A percentile compares a stretch with the other conserved stretches of the same genome.
These are phyloP conservation scores for Achatina immaculata DNA, from an alignment of 1,140 invertebrate genomes.

Conservation along the genomic window DNA sequence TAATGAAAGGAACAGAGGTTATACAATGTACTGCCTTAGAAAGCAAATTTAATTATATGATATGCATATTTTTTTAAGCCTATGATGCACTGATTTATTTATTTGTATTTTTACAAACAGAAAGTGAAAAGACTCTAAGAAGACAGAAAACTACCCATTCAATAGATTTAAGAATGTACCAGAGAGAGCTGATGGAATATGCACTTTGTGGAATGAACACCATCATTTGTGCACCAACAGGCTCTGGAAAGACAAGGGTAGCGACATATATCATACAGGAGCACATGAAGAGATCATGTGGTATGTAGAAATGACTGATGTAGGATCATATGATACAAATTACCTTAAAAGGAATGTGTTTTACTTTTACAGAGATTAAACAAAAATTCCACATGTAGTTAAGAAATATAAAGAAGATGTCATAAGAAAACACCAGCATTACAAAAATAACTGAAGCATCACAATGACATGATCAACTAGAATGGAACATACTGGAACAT, in stretches of 20 bases:
- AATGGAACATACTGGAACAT: too few relatives aligned
- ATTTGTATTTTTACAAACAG: too few relatives aligned
- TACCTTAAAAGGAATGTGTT: background rate
- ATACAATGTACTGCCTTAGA: too few relatives aligned
- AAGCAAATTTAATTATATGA: too few relatives aligned
- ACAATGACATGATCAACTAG: background rate
- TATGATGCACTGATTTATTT: too few relatives aligned
- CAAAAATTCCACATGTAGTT: background rate
- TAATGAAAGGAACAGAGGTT: too few relatives aligned
- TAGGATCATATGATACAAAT: background rate
- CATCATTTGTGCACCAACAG: slow-evolving; percentile 63
- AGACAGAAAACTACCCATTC: too few relatives aligned
- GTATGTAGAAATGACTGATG: background rate
- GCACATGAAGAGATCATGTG: slow-evolving; percentile 41
- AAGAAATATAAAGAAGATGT: background rate
- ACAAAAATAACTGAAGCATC: background rate
- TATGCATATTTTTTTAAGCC: too few relatives aligned
- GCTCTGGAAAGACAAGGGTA: slow-evolving; percentile 62
- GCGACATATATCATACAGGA: slow-evolving; percentile 57
- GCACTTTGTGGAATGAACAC: slow-evolving; percentile 56
- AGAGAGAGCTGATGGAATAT: slow-evolving; percentile 54
- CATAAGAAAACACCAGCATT: background rate
- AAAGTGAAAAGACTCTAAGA: too few relatives aligned
- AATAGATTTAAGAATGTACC: slow-evolving; percentile 56
- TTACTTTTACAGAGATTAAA: background rate